Base-by-base conservation (phyloP, 2,113 vertebrate species). In the Indicator maculatus region DNA sequence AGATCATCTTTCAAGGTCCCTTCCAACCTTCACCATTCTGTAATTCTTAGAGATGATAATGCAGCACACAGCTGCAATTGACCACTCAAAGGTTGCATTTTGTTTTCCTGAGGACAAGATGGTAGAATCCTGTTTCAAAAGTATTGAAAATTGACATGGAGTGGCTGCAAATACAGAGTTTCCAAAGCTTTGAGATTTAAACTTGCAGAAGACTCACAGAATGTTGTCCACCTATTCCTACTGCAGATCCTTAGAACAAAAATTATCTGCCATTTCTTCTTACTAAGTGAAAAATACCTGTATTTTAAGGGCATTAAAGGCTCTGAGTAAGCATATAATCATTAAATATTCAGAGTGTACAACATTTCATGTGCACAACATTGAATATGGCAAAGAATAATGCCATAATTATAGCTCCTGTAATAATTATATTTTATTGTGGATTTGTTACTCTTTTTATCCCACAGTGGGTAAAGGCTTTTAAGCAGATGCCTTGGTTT, bases 281-380 rank as follows among this genome's bases (percentile, higher is more conserved):
- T 73, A 94, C 83, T 82, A 71, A 36, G 45, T 82, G 80, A 94
- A 88, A 95, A 92, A 83, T 58, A 88, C 74, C 33, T 92, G 71
- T 44, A 44, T 95, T 80, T 89, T 86, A 78, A 93, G 58, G 33
- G 73, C 60, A 75, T 93, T 88, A 30, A 71, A 45, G 45, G 55
- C 36, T 92, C 15, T 55, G n/a, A 86, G 74, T 61, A 88, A 88
- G 71, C 88, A 82, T 94, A 94, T 94, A 93, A 91, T 95, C 90
- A 91, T 95, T 96, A 95, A 93, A 95, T 96, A 93, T 88, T 95
- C 91, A 83, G 81, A 53, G 30, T 67, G 69, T 66, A 88, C 26
- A 50, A 60, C 9, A 0, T n/a, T 70, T 72, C 95, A 86, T 65
- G 39, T 65, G 63, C 23, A 27, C 26, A 69, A 66, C 27, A 27